Conservation (phyloP, 2,888 invertebrate species). For the Diloba caeruleocephala region DNA sequence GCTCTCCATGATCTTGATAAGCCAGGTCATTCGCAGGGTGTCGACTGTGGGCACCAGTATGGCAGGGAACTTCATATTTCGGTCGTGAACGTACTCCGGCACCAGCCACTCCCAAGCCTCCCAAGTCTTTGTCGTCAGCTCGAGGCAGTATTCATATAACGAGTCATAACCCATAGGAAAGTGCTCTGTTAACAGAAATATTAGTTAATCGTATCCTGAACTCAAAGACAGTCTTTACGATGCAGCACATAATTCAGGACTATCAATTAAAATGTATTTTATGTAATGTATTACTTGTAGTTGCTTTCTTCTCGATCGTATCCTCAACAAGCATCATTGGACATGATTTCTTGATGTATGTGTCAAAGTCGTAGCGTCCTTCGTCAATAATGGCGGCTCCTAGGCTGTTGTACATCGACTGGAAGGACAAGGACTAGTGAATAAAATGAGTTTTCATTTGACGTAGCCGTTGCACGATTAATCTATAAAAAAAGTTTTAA, state of each 20-base stretch:
- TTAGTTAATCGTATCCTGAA: neutral
- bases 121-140: constrained; percentile 92
- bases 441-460: no score
- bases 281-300: constrained; percentile 77
- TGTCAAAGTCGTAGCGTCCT: constrained; percentile 93
- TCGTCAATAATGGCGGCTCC: constrained; percentile 93
- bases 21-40: constrained; percentile 94
- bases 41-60: constrained; percentile 97
- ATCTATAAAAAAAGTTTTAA: no score
- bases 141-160: constrained; percentile 95
- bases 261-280: no score
- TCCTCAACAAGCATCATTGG: constrained; percentile 93
- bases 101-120: constrained; percentile 95
- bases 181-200: constrained; percentile 89
- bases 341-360: constrained; percentile 92
- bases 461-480: no score
- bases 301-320: constrained; percentile 89
- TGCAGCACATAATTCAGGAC: no score
- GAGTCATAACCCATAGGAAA: constrained; percentile 92
- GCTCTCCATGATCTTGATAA: constrained; percentile 93
- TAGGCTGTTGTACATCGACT: constrained; percentile 94
- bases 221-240: no score
- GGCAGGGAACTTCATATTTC: constrained; percentile 92
- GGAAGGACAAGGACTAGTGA: constrained; percentile 28
- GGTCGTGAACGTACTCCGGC: constrained; percentile 93